Percentiles rank a stretch among this genome's conserved stretches.
phyloP scores from a whole-genome alignment of 92 coral and sea anemone species.

The Phenganax stokvisi region DNA sequence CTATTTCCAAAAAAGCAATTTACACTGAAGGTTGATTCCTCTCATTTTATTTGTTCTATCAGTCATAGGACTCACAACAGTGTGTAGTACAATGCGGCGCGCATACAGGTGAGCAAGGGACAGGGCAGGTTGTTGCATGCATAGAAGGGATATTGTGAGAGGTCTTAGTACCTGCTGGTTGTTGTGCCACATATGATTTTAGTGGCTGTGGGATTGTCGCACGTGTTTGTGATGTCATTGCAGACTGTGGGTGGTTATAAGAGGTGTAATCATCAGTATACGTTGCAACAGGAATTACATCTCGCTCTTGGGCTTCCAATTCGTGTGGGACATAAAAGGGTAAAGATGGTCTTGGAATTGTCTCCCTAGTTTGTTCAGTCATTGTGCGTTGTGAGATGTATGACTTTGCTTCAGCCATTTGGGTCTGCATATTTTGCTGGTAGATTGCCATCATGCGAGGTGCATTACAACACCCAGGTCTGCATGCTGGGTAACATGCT shows the following conservation, averaged over 20 bases:
- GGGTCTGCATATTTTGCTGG: conserved; percentile 1
- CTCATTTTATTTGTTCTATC: not conserved
- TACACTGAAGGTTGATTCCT: too few species aligned
- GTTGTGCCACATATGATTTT: not conserved
- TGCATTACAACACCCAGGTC: conserved; percentile 70
- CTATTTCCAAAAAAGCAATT: too few species aligned
- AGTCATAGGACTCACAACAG: conserved; percentile 66
- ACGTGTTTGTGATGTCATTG: conserved; percentile 1
- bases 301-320: not conserved
- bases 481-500: conserved; percentile 87
- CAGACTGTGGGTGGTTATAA: not conserved
- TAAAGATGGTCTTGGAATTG: not conserved
- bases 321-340: not conserved
- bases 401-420: not conserved
- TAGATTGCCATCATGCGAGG: conserved; percentile 51
- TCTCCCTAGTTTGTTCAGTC: not conserved
- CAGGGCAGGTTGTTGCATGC: conserved; percentile 55
- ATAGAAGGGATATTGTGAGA: not conserved
- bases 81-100: conserved; percentile 75
- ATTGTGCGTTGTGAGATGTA: not conserved
- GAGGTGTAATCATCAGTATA: not conserved
- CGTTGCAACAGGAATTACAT: not conserved
- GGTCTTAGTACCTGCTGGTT: not conserved
- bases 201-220: conserved; percentile 19
- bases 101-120: conserved; percentile 82